Base-by-base conservation (phyloP, 2,888 invertebrate species). In the Neoascia interrupta region DNA sequence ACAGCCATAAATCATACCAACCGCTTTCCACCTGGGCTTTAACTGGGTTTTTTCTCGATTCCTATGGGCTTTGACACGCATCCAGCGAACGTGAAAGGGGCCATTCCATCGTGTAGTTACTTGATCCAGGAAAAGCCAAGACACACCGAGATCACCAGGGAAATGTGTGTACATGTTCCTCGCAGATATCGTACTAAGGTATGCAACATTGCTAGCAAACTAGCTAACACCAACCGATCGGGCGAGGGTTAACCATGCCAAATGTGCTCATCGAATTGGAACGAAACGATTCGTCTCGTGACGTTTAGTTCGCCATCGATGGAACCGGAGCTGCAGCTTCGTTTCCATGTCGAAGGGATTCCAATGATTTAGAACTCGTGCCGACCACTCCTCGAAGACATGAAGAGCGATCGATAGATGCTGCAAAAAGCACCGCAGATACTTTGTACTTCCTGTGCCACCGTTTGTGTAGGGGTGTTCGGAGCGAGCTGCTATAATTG, bases 191-290 rank as follows among this genome's bases (percentile, higher is more conserved):
- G n/a, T n/a, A n/a, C n/a, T 8, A 8, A 26, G 26, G 8, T 8
- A 26, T 26, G 26, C 26, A 26, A 26, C 26, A 26, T 4, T 4
- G 26, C 8, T 26, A 26, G 31, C 60, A 66, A 64, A 47, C 64
- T 19, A 31, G 39, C 31, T 54, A 18, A 54, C 28, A 39, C 39
- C 8, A 23, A 31, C 31, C n/a, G n/a, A n/a, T n/a, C n/a, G n/a
- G n/a, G n/a, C 64, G 13, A 70, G 36, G 61, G 61, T 39, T 79
- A 79, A 58, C 72, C 79, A 72, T 73, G 79, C 72, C 79, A 72
- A 79, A 79, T 79, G 66, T 75, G 69, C 80, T 83, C 85, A 86
- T 84, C 86, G 86, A 86, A 85, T 85, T 85, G 86, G 85, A 86
- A 86, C 86, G 86, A 86, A 86, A 80, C 84, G 86, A 86, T 86